Base-by-base conservation (phyloP, 1,140 invertebrate genomes). In the Listronotus oregonensis region DNA sequence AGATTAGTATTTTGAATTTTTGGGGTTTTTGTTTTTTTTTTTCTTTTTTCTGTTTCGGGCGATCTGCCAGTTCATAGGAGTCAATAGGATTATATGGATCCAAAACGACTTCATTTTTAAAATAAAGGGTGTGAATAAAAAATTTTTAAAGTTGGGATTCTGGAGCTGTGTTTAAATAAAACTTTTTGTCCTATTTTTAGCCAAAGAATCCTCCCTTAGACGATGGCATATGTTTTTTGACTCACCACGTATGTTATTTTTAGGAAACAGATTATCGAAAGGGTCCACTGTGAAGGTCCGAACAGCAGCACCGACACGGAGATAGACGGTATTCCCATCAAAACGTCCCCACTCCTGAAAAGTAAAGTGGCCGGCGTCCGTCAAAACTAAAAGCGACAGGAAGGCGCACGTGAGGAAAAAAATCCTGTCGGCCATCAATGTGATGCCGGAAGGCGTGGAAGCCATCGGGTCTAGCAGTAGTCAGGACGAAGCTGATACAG, bases 401-500 rank as follows among this genome's bases (percentile, higher is more conserved):
- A 62, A 71, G 46, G 69, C 61, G n/a, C 58, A 66, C 43, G 34
- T 66, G 9, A 37, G 72, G 10, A 76, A 76, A 64, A 77, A 77
- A 68, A 71, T 75, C 11, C 39, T 70, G 18, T 64, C 69, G 17
- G 69, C 51, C 32, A 34, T 75, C 8, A 72, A 67, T 15, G 73
- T 67, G 15, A 47, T 74, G 34, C 70, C 76, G 0, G 77, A 79
- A 63, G 71, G 71, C 43, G 70, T 75, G 3, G 77, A 77, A 58
- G 64, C 67, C 12, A 70, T 76, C 1, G 73, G 65, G 11, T 74
- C 75, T 27, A 77, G 75, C 56, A 77, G 73, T 66, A 78, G 76
- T 11, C 75, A 77, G 62, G 76, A 77, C 55, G 77, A 78, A 43
- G 77, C 69, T n/a, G 75, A 76, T 57, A 55, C 50, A 18, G 77